Evolutionary conservation across 2,113 vertebrate species (phyloP), one percentile per base, ranked within the genome.

Genomic region (Fregata magnificens): DNA sequence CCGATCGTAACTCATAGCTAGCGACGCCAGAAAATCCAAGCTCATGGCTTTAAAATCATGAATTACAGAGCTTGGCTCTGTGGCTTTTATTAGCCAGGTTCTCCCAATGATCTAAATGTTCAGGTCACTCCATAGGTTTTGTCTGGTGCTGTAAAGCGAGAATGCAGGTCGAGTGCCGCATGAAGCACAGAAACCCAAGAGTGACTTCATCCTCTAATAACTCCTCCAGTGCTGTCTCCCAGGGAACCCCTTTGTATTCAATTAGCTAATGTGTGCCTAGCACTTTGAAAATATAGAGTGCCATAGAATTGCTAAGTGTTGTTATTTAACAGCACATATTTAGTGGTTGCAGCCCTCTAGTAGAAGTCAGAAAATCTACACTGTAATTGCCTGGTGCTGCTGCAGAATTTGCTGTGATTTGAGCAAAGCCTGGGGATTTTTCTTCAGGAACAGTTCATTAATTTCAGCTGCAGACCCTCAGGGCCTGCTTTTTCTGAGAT

Each of bases 261-360:
- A 96, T 97, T 98, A 98, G 96, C 96, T 97, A 97, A 98, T 96
- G 95, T 92, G 88, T 52, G 94, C 94, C 88, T 95, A 74, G 95
- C 80, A 40, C 95, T 95, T 38, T 6, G 90, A 88, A 97, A 97
- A 97, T 94, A 94, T 19, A 56, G 95, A 80, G 84, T 82, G 86
- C 91, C 67, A 76, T 76, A 44, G 92, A 93, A 92, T 83, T 56
- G 73, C 88, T 88, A 96, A 96, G 86, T 93, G 94, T 93, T 92
- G 76, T 94, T 97, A 89, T 96, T 95, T 97, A 97, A 97, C 88
- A 70, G 94, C 76, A 50, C 73, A 11, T 79, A 65, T 92, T 89
- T 84, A 49, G 52, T 83, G 78, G 66, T 44, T 95, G 93, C 86
- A 91, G 95, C 85, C 88, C 55, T 40, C 86, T 65, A 89, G 88